Percentiles rank a stretch among this genome's conserved stretches.
Evolutionary conservation across 92 coral and sea anemone genomes (phyloP).

Genomic region (Epizoanthus scotinus): DNA sequence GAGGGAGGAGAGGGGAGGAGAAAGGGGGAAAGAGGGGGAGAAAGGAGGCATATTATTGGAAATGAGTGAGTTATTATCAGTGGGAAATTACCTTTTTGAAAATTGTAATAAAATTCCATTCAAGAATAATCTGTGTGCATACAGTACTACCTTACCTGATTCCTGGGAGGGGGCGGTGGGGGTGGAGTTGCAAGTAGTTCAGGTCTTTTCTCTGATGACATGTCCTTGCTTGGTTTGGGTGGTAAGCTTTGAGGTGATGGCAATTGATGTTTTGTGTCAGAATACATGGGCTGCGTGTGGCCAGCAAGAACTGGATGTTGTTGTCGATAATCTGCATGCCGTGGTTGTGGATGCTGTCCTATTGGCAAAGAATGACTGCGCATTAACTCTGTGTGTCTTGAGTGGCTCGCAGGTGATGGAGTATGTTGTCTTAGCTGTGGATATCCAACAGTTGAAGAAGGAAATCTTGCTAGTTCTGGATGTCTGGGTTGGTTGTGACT

Average conservation of each 20-base stretch:
- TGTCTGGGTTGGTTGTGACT: constrained; percentile 2
- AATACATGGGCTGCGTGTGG: not conserved
- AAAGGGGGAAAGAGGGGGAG: no score
- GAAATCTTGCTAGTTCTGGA: constrained; percentile 20
- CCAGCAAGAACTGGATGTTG: not conserved
- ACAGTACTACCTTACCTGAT: constrained; percentile 4
- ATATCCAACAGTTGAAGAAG: constrained; percentile 24
- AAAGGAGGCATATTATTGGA: no score
- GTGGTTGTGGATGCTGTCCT: constrained; percentile 25
- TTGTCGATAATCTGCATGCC: constrained; percentile 19
- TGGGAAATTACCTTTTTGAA: no score
- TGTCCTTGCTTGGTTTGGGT: constrained; percentile 5
- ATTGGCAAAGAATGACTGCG: constrained; percentile 35
- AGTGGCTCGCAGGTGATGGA: constrained; percentile 11
- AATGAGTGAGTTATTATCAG: no score
- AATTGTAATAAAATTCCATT: not conserved
- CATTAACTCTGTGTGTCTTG: constrained; percentile 22
- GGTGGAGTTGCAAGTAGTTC: constrained; percentile 25
- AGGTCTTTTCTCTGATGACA: constrained; percentile 16
- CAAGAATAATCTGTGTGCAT: not conserved
- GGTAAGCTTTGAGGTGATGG: not conserved
- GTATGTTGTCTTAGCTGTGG: constrained; percentile 9
- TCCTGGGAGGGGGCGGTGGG: constrained; percentile 26
- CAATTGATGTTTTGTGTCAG: not conserved
- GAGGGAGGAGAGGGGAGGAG: no score